These are phyloP conservation scores for Isichthys henryi DNA, from an alignment of 2,113 vertebrate species.

Conservation along the genomic window DNA sequence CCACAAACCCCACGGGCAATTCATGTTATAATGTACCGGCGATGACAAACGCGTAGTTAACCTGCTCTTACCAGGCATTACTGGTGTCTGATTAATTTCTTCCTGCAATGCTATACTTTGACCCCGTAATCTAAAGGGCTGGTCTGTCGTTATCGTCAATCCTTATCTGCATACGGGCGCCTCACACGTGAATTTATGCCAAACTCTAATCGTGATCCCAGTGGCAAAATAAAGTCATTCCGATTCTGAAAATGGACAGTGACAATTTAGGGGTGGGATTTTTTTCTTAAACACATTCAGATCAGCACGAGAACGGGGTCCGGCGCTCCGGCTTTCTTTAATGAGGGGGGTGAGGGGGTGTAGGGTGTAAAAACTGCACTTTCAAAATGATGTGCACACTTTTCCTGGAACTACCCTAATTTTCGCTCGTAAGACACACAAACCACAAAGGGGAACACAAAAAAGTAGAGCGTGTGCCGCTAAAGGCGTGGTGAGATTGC, in stretches of 20 bases:
- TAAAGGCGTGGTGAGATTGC: neutral
- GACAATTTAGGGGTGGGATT: neutral
- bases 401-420: slow-evolving; percentile 37
- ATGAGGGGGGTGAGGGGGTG: neutral
- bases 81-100: neutral
- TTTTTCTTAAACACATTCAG: neutral
- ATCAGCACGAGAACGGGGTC: too few relatives aligned
- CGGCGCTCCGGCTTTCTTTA: neutral
- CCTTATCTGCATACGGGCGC: neutral
- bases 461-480: neutral
- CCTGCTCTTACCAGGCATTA: neutral
- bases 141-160: neutral
- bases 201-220: neutral
- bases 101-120: neutral
- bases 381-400: neutral
- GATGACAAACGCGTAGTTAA: neutral
- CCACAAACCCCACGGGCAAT: neutral
- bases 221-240: neutral
- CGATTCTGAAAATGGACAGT: neutral
- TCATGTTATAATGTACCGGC: neutral
- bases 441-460: slow-evolving; percentile 20
- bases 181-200: neutral
- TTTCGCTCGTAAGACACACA: slow-evolving; percentile 24
- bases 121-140: neutral
- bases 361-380: neutral